Conservation (phyloP, 1,140 invertebrate species). For the Venustaconcha ellipsiformis region DNA sequence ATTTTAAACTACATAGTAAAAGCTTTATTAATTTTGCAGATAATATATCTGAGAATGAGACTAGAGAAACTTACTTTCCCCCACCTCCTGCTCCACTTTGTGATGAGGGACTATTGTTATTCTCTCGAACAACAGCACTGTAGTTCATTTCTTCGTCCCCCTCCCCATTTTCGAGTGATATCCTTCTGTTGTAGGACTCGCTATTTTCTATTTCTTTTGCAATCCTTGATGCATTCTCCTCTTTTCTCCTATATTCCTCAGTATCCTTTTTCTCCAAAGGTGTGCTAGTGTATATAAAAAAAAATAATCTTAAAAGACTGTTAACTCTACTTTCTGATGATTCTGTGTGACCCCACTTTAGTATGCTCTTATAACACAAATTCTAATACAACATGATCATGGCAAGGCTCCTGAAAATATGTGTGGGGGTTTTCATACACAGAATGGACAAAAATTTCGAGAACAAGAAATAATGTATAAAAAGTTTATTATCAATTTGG, state of each 20-base stretch:
- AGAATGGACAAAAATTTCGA: background rate
- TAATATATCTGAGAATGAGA: background rate
- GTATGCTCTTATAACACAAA: conserved; percentile 2
- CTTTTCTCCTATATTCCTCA: conserved; percentile 85
- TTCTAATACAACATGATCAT: background rate
- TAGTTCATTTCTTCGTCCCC: conserved; percentile 82
- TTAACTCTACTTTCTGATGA: background rate
- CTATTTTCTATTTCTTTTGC: conserved; percentile 91
- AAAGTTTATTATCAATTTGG: no score
- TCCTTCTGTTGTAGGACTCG: conserved; percentile 80
- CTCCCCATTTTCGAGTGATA: conserved; percentile 83
- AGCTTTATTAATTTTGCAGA: background rate
- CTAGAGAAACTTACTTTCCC: conserved; percentile 24
- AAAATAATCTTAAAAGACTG: background rate
- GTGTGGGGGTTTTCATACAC: background rate
- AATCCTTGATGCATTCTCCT: conserved; percentile 87
- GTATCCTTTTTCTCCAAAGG: conserved; percentile 85
- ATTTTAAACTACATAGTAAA: background rate
- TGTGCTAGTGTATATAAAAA: conserved; percentile 67
- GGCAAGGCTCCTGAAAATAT: background rate
- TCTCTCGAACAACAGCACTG: conserved; percentile 67
- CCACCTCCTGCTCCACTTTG: conserved; percentile 11
- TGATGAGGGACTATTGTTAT: conserved; percentile 70
- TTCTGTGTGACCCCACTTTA: no score
- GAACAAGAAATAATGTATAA: background rate